Conservation (phyloP, 2,888 invertebrate genomes). For the Tanypteryx hageni region DNA sequence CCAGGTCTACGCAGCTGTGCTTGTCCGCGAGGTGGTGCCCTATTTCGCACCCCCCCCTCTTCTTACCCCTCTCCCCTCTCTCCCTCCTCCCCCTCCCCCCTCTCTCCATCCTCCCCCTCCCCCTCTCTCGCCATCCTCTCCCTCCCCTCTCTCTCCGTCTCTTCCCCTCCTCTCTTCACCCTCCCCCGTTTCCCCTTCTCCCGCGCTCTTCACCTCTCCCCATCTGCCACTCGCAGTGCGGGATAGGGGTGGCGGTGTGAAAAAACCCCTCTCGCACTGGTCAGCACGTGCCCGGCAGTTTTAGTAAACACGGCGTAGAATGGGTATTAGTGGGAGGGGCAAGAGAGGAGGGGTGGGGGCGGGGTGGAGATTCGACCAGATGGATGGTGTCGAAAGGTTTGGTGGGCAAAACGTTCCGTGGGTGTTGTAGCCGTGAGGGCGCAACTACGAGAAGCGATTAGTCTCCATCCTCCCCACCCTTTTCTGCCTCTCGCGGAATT, state of each 20-base stretch:
- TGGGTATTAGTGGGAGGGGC: neutral
- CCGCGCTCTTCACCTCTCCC: neutral
- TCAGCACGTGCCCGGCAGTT: neutral
- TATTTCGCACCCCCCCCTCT: neutral
- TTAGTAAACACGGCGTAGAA: neutral
- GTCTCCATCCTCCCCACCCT: neutral
- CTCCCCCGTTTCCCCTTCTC: neutral
- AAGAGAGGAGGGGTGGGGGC: neutral
- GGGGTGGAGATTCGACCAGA: neutral
- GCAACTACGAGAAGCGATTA: neutral
- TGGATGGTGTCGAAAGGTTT: neutral
- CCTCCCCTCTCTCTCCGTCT: neutral
- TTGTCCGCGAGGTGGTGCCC: neutral
- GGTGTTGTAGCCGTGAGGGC: neutral
- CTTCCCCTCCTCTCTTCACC: neutral
- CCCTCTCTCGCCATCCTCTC: neutral
- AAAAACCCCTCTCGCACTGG: neutral
- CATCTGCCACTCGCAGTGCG: slow-evolving; percentile 6
- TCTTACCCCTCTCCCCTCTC: neutral
- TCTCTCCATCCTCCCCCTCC: neutral
- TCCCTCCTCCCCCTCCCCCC: neutral
- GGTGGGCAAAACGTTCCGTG: neutral
- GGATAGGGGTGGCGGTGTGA: neutral
- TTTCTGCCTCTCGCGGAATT: too few relatives aligned
- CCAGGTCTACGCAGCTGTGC: neutral